These are phyloP conservation scores for Pararge aegeria DNA, from an alignment of 1,140 invertebrate genomes.

Conservation along the genomic window DNA sequence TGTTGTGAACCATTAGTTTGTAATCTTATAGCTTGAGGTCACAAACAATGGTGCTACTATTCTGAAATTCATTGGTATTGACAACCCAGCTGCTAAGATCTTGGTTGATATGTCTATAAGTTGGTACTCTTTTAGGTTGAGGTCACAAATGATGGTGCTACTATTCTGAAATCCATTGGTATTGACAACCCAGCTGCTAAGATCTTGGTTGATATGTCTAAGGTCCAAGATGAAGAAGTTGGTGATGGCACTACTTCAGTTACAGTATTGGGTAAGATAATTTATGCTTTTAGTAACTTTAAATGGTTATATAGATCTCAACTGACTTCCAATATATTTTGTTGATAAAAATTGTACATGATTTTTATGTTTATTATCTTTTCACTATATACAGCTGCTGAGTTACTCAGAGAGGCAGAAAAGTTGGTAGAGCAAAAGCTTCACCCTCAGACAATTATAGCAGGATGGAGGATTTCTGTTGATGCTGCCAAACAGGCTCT, in stretches of 20 bases:
- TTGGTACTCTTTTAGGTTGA: slow-evolving; percentile 83
- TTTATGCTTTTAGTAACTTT: neutral
- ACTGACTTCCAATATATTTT: too few species aligned
- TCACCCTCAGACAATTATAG: slow-evolving; percentile 98
- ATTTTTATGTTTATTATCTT: neutral
- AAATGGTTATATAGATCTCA: too few species aligned
- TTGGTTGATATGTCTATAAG: neutral
- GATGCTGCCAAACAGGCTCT: slow-evolving; percentile 92
- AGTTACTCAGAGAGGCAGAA: slow-evolving; percentile 97
- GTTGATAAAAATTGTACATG: too few species aligned
- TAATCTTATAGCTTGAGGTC: slow-evolving; percentile 88
- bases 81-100: slow-evolving; percentile 91
- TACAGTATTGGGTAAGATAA: slow-evolving; percentile 89
- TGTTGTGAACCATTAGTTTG: neutral
- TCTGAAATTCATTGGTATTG: slow-evolving; percentile 96
- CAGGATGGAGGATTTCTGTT: slow-evolving; percentile 95
- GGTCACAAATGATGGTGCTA: slow-evolving; percentile 99
- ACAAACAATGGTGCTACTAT: slow-evolving; percentile 99
- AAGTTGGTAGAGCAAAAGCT: slow-evolving; percentile 96
- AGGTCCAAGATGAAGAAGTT: slow-evolving; percentile 99
- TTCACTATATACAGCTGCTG: slow-evolving; percentile 84
- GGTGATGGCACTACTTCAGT: slow-evolving; percentile 99
- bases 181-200: slow-evolving; percentile 99
- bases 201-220: slow-evolving; percentile 98
- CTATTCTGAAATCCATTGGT: slow-evolving; percentile 97